A percentile compares a stretch with the other conserved stretches of the same genome.
phyloP scores from a whole-genome alignment of 2,113 vertebrate genomes.

The Tragelaphus imberbis region DNA sequence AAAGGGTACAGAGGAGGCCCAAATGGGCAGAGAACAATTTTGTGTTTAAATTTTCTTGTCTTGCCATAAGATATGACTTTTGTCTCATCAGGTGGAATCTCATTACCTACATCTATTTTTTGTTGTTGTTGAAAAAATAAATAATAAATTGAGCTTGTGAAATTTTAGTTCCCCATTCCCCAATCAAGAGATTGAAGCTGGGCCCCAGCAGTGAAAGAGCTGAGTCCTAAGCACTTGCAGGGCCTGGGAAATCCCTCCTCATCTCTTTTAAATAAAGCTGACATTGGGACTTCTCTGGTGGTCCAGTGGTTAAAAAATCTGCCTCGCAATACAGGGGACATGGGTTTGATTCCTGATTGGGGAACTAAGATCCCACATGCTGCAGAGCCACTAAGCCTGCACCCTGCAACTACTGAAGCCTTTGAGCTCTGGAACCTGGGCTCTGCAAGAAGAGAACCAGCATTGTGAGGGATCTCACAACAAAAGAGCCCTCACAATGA shows the following conservation, averaged over 20 bases:
- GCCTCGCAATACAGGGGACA: background rate
- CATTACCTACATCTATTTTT: background rate
- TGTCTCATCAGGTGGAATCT: background rate
- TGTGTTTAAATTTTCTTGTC: background rate
- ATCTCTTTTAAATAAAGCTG: background rate
- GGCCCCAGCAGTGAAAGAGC: background rate
- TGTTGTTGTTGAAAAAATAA: background rate
- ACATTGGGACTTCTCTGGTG: background rate
- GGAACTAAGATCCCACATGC: background rate
- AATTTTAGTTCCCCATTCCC: background rate
- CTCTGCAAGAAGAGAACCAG: background rate
- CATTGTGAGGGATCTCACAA: background rate
- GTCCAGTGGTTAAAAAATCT: background rate
- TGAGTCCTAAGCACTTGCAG: background rate
- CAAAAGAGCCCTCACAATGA: background rate
- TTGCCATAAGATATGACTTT: background rate
- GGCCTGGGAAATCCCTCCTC: rapidly evolving
- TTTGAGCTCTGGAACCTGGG: background rate
- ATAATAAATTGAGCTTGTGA: background rate
- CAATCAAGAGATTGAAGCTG: background rate
- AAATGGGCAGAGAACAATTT: background rate
- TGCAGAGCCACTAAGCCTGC: background rate
- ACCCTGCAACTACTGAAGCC: background rate
- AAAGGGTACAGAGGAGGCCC: background rate
- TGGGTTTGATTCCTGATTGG: background rate